phyloP scores from a whole-genome alignment of 2,888 invertebrate genomes.

The Spilarctia lutea region DNA sequence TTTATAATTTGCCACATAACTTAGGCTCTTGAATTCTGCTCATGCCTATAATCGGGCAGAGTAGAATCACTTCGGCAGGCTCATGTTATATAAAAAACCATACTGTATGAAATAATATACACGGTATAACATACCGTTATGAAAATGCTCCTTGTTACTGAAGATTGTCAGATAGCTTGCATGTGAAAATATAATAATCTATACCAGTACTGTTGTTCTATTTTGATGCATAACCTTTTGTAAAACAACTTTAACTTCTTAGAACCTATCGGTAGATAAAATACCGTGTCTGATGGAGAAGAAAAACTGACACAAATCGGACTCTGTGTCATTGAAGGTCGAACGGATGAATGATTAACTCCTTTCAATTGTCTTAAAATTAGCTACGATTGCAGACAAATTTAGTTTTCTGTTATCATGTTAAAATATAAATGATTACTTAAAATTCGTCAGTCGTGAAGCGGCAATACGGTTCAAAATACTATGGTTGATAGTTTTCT shows the following conservation, averaged over 20 bases:
- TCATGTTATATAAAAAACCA: too few relatives aligned
- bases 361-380: slow-evolving; percentile 39
- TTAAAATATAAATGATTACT: slow-evolving; percentile 17
- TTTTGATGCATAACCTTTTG: background rate
- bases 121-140: too few relatives aligned
- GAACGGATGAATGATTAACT: slow-evolving; percentile 25
- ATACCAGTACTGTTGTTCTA: background rate
- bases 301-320: slow-evolving; percentile 16
- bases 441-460: slow-evolving; percentile 12
- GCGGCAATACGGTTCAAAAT: slow-evolving; percentile 35
- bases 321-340: slow-evolving; percentile 19
- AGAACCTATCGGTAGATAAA: background rate
- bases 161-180: background rate
- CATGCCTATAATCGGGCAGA: too few relatives aligned
- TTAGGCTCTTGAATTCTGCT: too few relatives aligned
- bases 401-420: slow-evolving; percentile 20
- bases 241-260: background rate
- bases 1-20: background rate
- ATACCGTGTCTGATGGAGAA: slow-evolving; percentile 18
- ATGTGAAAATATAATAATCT: background rate
- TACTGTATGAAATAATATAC: too few relatives aligned
- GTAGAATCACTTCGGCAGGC: too few relatives aligned
- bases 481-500: background rate
- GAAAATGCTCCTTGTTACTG: background rate
- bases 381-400: slow-evolving; percentile 36